Evolutionary conservation across 2,888 invertebrate genomes (phyloP).

Genomic region (Acanthoscelides obtectus): DNA sequence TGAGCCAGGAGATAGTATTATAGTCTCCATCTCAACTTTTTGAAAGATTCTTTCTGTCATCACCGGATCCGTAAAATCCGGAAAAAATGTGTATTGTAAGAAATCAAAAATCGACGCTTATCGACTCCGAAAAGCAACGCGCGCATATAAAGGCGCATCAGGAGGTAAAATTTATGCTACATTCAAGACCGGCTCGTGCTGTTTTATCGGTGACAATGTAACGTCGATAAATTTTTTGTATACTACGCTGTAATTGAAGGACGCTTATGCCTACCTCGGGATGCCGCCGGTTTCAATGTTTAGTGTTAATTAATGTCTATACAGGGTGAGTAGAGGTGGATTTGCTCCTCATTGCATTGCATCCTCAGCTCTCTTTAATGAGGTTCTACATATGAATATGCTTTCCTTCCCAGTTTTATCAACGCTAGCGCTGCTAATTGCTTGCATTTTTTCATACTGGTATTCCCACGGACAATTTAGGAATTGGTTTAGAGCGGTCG

Average conservation of each 20-base stretch:
- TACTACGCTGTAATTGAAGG: neutral
- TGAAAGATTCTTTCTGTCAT: neutral
- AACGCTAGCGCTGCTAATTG: too few relatives aligned
- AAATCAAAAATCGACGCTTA: neutral
- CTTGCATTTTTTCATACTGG: too few relatives aligned
- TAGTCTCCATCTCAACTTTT: neutral
- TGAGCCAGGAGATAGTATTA: too few relatives aligned
- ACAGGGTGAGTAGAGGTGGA: neutral
- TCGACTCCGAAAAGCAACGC: neutral
- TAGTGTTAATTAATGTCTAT: neutral
- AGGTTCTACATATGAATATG: too few relatives aligned
- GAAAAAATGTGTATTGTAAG: neutral
- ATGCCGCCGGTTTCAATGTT: neutral
- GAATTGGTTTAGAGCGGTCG: too few relatives aligned
- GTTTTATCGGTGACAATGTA: neutral
- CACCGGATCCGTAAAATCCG: neutral
- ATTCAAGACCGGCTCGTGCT: neutral
- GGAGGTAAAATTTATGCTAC: neutral
- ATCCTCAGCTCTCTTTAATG: neutral
- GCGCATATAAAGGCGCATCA: neutral
- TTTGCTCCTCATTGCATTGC: neutral
- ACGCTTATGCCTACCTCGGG: neutral
- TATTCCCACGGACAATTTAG: too few relatives aligned
- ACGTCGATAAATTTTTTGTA: neutral
- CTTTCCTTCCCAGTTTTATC: too few relatives aligned